Conservation (phyloP, 64 coral and sea anemone species). For the Montipora efflorescens region DNA sequence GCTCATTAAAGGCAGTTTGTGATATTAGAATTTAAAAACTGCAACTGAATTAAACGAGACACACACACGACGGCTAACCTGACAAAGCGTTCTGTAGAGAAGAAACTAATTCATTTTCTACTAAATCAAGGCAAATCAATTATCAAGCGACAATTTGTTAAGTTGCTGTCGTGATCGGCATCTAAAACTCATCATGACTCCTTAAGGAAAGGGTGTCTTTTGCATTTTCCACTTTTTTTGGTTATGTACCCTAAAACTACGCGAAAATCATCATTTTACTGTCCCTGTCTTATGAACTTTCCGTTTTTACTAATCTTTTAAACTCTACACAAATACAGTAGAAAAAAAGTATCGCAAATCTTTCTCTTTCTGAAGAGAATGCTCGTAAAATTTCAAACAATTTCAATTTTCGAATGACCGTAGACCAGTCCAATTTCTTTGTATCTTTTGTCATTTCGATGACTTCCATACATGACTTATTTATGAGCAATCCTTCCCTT, state of each 20-base stretch:
- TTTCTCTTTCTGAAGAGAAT: background rate
- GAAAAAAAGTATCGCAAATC: background rate
- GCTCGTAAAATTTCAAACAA: background rate
- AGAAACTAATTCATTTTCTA: background rate
- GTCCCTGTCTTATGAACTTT: no score
- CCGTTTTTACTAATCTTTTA: no score
- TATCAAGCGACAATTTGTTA: background rate
- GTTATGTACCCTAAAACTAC: no score
- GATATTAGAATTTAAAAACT: no score
- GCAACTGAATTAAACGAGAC: no score
- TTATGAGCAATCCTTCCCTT: slow-evolving; percentile 26
- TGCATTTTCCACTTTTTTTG: no score
- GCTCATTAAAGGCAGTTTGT: no score
- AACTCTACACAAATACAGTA: background rate
- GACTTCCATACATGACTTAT: slow-evolving; percentile 7
- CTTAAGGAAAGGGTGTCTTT: no score
- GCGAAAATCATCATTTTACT: no score
- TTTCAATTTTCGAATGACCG: background rate
- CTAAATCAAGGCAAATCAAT: background rate
- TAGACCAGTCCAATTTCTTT: slow-evolving; percentile 15
- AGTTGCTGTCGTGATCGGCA: background rate
- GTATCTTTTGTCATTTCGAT: slow-evolving; percentile 32
- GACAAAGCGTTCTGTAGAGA: no score
- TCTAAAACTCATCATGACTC: no score
- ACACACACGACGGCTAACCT: no score